A percentile compares a stretch with the other conserved stretches of the same genome.
Evolutionary conservation across 1,140 invertebrate species (phyloP).

Genomic region (Laodelphax striatellus): DNA sequence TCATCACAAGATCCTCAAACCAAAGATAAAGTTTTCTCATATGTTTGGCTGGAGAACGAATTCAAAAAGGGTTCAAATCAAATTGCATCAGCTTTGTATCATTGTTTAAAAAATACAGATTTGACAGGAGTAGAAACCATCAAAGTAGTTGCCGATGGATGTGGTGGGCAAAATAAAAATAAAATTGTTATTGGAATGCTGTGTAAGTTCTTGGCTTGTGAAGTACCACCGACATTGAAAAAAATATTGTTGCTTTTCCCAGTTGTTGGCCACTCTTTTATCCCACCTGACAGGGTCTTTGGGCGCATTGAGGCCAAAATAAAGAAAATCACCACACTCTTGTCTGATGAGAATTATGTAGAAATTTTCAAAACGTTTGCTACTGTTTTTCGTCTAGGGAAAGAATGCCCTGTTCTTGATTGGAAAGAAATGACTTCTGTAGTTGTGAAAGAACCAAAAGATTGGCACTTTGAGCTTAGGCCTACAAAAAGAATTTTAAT

Average conservation of each 20-base stretch:
- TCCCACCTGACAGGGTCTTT: constrained; percentile 25
- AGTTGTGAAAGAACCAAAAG: not conserved
- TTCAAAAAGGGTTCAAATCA: constrained; percentile 7
- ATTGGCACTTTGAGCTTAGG: not conserved
- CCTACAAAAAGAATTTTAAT: not conserved
- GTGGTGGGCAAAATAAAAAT: constrained; percentile 15
- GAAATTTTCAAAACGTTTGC: not conserved
- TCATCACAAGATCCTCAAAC: constrained; percentile 4
- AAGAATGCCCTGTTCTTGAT: not conserved
- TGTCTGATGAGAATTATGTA: constrained; percentile 3
- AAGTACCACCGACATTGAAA: constrained; percentile 19
- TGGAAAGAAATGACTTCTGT: constrained; percentile 3
- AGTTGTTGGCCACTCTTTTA: constrained; percentile 22
- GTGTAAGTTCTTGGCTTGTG: constrained; percentile 16
- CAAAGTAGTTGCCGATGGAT: not conserved
- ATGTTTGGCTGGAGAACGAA: constrained; percentile 12
- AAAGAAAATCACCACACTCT: constrained; percentile 16
- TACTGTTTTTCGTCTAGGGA: constrained; percentile 3
- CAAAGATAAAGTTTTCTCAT: constrained; percentile 13
- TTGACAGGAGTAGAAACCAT: constrained; percentile 8
- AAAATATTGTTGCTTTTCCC: constrained; percentile 23
- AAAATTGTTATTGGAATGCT: constrained; percentile 17
- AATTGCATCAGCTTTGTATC: constrained; percentile 14
- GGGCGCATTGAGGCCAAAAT: constrained; percentile 20
- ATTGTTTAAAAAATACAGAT: not conserved